Base-by-base conservation (phyloP, 2,797 vertebrate genomes). In the Lutjanus argentimaculatus region DNA sequence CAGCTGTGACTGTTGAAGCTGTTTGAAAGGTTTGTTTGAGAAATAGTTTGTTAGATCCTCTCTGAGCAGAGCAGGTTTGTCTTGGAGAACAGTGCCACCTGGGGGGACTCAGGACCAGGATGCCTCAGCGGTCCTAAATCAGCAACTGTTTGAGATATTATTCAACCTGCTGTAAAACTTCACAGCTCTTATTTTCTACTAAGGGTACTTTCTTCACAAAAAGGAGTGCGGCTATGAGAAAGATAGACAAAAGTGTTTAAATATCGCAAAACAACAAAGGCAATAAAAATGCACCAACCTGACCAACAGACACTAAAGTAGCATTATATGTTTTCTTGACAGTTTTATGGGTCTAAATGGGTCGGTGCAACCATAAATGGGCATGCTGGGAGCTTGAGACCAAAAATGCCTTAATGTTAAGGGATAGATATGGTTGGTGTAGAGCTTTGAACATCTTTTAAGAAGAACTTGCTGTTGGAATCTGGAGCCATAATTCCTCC, bases 261-360 rank as follows among this genome's bases (percentile, higher is more conserved):
- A 67, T 66, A 40, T 64, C 46, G 12, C 46, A 56, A 70, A 81
- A 80, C 63, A 77, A 14, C 10, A 46, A 75, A 17, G 68, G 61
- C 25, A 62, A 55, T 84, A 77, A 85, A 89, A 88, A 75, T 10
- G 21, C 40, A 49, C 7, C 22, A 22, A 30, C 46, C 11, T 51
- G 59, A 73, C 56, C 66, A 66, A 83, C 75, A 79, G 45, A 77
- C 17, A 0, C 63, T 67, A 22, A 78, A 79, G 56, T 45, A 51
- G 55, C 70, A 46, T 30, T 70, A 43, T 70, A 70, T 49, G 61
- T 64, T 86, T 81, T 81, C 61, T 7, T 72, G 91, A 87, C 89
- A 88, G 86, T 25, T 93, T 89, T 87, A 92, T 81, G 77, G 70
- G 67, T 76, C 51, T 77, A 80, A 89, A 86, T 75, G 81, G 25